Base-by-base conservation (phyloP, 1,140 invertebrate species). In the Charaxes varanes region DNA sequence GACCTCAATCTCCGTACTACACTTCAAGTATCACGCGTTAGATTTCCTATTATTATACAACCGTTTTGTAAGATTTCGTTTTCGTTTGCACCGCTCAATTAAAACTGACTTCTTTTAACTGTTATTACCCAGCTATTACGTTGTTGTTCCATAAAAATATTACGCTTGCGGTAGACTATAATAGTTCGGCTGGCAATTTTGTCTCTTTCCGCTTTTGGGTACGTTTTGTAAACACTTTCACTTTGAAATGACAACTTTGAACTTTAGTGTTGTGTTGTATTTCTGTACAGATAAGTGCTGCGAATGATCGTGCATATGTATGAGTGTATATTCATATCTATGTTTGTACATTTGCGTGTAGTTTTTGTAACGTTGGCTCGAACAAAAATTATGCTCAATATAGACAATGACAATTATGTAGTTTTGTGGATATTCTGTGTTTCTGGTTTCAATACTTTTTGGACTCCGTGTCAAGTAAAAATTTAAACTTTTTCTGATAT, bases 31-130 rank as follows among this genome's bases (percentile, higher is more conserved):
- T 18, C 33, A 36, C 31, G 26, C 24, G 19, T 19, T 14, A 38
- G 27, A 47, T 26, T 47, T 17, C 18, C 16, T 47, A 38, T 40
- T 47, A 47, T 47, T 53, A 36, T 21, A 28, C 21, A 47, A 53
- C 28, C 15, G 13, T 48, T 10, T 43, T 48, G 36, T 44, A 28
- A 47, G 34, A 41, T 53, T 47, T 53, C 49, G 13, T 53, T 53
- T 48, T 53, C 40, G 32, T 53, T 47, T 40, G 50, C 19, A 13
- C 22, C 44, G 44, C 34, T 12, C 44, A 53, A 47, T 53, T 47
- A 47, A 53, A 38, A 40, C 6, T 14, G 37, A 31, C 22, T 38
- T 19, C 24, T 48, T 42, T 47, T 12, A 26, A 47, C 22, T 35
- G 34, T 47, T 47, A 37, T 37, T 33, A 26, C 33, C 8, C 8